Conservation (phyloP, 2,113 vertebrate species). For the Rattus rattus region DNA sequence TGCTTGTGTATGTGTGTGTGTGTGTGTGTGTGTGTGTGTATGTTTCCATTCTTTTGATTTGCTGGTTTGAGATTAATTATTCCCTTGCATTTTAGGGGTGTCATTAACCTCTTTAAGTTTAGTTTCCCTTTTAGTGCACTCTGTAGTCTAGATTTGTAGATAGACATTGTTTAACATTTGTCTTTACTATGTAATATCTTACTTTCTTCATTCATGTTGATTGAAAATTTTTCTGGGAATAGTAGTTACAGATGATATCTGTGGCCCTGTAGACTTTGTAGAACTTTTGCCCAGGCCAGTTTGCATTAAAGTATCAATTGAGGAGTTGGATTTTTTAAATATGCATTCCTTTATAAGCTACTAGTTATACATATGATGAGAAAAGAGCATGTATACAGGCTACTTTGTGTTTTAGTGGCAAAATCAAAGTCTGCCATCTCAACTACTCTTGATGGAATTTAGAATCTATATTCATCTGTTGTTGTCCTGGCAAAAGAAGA, state of each 20-base stretch:
- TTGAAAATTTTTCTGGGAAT: not conserved
- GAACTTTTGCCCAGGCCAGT: not conserved
- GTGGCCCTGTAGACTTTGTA: not conserved
- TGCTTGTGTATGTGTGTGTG: not conserved
- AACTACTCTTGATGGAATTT: not conserved
- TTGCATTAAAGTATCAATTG: not conserved
- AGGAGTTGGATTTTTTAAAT: not conserved
- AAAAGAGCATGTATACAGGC: not conserved
- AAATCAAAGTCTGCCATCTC: not conserved
- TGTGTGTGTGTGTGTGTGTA: not conserved
- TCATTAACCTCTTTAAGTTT: not conserved
- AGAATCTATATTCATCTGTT: not conserved
- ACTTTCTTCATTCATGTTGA: not conserved
- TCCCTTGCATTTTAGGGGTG: not conserved
- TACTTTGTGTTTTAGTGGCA: not conserved
- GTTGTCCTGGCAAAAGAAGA: not conserved
- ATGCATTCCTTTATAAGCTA: not conserved
- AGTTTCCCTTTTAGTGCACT: not conserved
- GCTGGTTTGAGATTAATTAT: not conserved
- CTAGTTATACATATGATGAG: not conserved
- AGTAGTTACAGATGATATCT: not conserved
- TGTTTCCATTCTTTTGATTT: not conserved
- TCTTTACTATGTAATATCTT: not conserved
- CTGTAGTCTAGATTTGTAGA: not conserved
- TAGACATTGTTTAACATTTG: not conserved